Conservation (phyloP, 2,113 vertebrate species). For the Pandion haliaetus region DNA sequence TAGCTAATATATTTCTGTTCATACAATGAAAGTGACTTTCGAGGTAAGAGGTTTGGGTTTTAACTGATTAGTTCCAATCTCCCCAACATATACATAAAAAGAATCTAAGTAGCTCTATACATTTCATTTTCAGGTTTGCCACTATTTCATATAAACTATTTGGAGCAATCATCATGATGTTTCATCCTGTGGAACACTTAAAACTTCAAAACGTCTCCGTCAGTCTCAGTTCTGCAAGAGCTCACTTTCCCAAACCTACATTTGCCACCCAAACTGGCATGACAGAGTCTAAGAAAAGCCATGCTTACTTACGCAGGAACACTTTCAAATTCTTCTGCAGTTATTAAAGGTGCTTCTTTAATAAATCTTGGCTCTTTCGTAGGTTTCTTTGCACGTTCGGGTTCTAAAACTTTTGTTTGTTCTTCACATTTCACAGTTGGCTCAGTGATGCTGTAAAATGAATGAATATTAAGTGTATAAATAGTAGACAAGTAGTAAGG, state of each 20-base stretch:
- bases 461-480: neutral
- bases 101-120: neutral
- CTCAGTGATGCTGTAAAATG: neutral
- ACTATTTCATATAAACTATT: neutral
- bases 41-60: neutral
- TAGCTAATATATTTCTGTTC: neutral
- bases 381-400: slow-evolving; percentile 1
- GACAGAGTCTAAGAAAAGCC: neutral
- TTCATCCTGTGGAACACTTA: neutral
- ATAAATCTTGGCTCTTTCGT: neutral
- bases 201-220: neutral
- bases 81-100: neutral
- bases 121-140: neutral
- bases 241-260: neutral
- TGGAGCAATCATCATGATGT: neutral
- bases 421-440: neutral
- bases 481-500: neutral
- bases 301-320: slow-evolving; percentile 71
- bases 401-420: neutral
- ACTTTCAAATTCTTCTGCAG: slow-evolving; percentile 63
- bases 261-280: neutral
- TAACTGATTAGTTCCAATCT: neutral
- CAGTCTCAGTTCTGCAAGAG: neutral
- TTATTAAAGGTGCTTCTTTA: slow-evolving; percentile 68
- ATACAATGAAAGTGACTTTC: neutral